Evolutionary conservation across 1,140 invertebrate species (phyloP), one percentile per base, ranked within the genome.

Genomic region (Psilanteris sp.): DNA sequence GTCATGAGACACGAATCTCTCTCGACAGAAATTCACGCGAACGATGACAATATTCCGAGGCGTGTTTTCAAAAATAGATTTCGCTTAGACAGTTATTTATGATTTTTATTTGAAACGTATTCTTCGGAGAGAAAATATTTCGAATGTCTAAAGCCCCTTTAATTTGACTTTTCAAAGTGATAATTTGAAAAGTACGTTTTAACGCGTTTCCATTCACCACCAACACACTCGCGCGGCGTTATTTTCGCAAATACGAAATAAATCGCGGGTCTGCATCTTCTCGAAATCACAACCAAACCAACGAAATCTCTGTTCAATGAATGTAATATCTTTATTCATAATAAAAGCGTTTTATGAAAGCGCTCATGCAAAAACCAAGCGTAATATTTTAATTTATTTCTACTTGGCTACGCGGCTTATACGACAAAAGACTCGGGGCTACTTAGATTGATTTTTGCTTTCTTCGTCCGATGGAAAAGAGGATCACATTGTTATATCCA

Each of bases 401-500:
- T 55, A 8, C 46, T 43, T 52, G 36, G 27, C 10, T 48, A 43
- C 31, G 15, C 18, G n/a, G 31, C 62, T 67, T 22, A 8, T 37
- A 57, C 32, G 18, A 70, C 39, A 59, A 59, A 70, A 41, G 54
- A 43, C 11, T 13, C 0, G 10, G 43, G 8, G 27, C n/a, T 18
- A 43, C 52, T 52, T 54, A 61, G 46, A 70, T 70, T 70, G 52
- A 16, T 27, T 36, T 61, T 34, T 34, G 29, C 34, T 41, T 71
- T 61, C 24, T 44, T 61, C 15, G 26, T 48, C 6, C 55, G 13
- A 3, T 14, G 55, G 31, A 62, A 55, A 59, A 62, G 68, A 72
- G 50, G 50, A 72, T 72, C 46, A 57, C 44, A 14, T 59, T 37
- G 52, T 61, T 62, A 39, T 62, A 44, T 44, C 52, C 50, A 59